Evolutionary conservation across 2,113 vertebrate genomes (phyloP).

Genomic region (Microtus oregoni): DNA sequence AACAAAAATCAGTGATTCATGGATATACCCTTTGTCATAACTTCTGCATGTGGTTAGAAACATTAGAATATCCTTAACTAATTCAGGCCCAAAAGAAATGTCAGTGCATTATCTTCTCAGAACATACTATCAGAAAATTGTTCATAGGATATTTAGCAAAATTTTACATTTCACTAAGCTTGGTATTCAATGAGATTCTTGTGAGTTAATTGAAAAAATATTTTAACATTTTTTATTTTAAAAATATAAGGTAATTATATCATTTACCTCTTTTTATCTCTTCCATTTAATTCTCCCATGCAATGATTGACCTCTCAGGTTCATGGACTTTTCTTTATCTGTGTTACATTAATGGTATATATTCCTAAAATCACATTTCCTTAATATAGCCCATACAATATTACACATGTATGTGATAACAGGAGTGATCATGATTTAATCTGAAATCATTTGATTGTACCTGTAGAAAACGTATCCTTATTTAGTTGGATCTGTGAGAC

Average conservation of each 20-base stretch:
- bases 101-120: background rate
- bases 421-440: background rate
- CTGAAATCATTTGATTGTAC: background rate
- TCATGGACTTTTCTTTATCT: background rate
- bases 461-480: background rate
- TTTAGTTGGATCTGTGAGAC: background rate
- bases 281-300: background rate
- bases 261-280: background rate
- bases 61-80: background rate
- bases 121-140: background rate
- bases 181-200: background rate
- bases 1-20: background rate
- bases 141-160: background rate
- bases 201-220: background rate
- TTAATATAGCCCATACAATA: background rate
- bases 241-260: background rate
- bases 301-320: background rate
- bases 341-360: background rate
- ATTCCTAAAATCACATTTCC: background rate
- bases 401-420: background rate
- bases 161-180: background rate
- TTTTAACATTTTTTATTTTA: background rate
- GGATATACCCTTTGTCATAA: background rate
- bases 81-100: background rate
- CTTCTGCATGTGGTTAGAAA: background rate